Conservation (phyloP, 2,113 vertebrate species). For the Hypomesus transpacificus region DNA sequence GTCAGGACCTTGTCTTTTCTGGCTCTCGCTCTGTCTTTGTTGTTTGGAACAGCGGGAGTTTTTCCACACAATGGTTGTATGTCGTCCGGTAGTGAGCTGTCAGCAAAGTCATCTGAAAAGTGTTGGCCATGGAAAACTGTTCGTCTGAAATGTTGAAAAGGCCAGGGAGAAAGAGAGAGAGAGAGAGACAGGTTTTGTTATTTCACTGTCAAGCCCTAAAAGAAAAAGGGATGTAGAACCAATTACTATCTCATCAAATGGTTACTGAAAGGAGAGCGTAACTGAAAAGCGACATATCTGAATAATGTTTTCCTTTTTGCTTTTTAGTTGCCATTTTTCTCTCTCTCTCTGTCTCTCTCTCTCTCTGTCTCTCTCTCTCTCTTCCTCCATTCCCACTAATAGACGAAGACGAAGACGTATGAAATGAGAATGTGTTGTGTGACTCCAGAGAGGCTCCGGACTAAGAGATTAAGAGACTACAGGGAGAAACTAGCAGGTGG, state of each 20-base stretch:
- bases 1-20: too few species aligned
- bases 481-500: too few species aligned
- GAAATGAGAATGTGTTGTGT: constrained; percentile 40
- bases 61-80: constrained; percentile 20
- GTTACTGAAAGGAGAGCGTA: constrained; percentile 31
- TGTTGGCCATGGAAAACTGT: constrained; percentile 9
- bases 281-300: constrained; percentile 36
- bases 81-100: constrained; percentile 19
- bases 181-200: background rate
- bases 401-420: constrained; percentile 31
- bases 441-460: constrained; percentile 14
- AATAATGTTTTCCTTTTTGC: constrained; percentile 15
- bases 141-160: background rate
- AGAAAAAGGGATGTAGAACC: constrained; percentile 9
- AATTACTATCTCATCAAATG: constrained; percentile 36
- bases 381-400: background rate
- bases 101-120: constrained; percentile 8
- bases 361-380: constrained; percentile 3
- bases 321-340: constrained; percentile 12
- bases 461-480: too few species aligned
- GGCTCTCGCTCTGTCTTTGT: too few species aligned
- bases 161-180: background rate
- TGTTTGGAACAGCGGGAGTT: background rate
- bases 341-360: constrained; percentile 7
- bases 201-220: constrained; percentile 6